Conservation (phyloP, 2,797 vertebrate species). For the Characodon lateralis region DNA sequence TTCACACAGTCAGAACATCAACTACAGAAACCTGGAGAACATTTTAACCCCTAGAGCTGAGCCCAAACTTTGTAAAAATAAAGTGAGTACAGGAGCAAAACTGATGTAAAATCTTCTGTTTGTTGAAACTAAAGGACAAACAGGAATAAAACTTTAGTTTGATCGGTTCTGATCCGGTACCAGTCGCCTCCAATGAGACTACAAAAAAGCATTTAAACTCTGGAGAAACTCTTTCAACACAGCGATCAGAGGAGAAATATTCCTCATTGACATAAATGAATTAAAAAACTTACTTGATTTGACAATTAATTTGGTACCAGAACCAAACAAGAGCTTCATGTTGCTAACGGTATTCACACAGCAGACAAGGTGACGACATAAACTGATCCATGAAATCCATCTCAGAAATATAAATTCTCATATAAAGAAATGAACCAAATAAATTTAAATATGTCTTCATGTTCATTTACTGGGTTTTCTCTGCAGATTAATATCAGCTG, state of each 20-base stretch:
- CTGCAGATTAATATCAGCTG: background rate
- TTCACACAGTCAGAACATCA: too few species aligned
- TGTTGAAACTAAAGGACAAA: too few species aligned
- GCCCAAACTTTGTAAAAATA: too few species aligned
- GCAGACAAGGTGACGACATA: background rate
- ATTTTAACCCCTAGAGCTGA: too few species aligned
- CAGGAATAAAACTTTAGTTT: too few species aligned
- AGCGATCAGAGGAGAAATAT: background rate
- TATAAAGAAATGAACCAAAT: background rate
- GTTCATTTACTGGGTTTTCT: background rate
- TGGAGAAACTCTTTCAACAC: background rate
- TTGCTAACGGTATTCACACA: background rate
- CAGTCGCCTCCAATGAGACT: background rate
- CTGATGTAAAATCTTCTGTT: too few species aligned
- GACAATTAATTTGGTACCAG: background rate
- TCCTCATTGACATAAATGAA: background rate
- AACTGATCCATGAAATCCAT: background rate
- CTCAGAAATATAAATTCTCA: too few species aligned
- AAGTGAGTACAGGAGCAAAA: too few species aligned
- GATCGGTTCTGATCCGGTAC: too few species aligned
- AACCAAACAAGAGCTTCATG: slow-evolving; percentile 5
- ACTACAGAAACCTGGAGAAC: too few species aligned
- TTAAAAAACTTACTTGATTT: slow-evolving; percentile 6
- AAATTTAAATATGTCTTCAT: background rate
- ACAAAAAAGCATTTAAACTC: background rate